Conservation (phyloP, 2,797 vertebrate species). For the Anolis apletophallus region DNA sequence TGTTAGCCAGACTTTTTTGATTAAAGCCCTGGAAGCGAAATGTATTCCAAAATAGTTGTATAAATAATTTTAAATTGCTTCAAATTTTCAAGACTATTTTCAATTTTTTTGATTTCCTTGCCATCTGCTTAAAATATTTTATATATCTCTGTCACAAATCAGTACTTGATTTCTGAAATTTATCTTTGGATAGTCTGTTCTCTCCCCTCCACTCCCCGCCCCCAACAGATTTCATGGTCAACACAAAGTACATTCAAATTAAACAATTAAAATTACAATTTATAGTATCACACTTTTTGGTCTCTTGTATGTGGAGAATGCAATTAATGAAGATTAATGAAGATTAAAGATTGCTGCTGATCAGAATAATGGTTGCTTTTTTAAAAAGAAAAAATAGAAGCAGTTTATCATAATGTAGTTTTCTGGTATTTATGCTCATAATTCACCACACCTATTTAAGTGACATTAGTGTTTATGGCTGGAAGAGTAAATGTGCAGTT, state of each 20-base stretch:
- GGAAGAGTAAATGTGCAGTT: conserved; percentile 20
- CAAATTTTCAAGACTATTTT: no score
- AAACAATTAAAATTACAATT: conserved; percentile 8
- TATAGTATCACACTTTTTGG: conserved; percentile 37
- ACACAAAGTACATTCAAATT: conserved; percentile 27
- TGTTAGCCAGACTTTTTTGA: no score
- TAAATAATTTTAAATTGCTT: no score
- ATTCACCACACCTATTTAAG: conserved; percentile 43
- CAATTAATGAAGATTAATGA: conserved; percentile 43
- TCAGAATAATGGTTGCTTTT: conserved; percentile 51
- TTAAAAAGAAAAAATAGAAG: conserved; percentile 29
- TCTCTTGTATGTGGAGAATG: conserved; percentile 27
- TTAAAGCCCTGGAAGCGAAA: no score
- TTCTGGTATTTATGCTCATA: conserved; percentile 46
- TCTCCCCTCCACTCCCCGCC: neutral
- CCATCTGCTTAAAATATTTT: no score
- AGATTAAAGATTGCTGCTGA: conserved; percentile 18
- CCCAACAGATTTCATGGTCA: neutral
- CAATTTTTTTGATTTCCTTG: no score
- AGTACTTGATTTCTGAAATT: neutral
- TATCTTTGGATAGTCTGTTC: neutral
- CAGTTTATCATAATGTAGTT: conserved; percentile 42
- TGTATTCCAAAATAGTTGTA: no score
- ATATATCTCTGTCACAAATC: neutral
- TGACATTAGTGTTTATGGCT: neutral